Base-by-base conservation (phyloP, 2,888 invertebrate species). In the Chrysolina haemoptera region DNA sequence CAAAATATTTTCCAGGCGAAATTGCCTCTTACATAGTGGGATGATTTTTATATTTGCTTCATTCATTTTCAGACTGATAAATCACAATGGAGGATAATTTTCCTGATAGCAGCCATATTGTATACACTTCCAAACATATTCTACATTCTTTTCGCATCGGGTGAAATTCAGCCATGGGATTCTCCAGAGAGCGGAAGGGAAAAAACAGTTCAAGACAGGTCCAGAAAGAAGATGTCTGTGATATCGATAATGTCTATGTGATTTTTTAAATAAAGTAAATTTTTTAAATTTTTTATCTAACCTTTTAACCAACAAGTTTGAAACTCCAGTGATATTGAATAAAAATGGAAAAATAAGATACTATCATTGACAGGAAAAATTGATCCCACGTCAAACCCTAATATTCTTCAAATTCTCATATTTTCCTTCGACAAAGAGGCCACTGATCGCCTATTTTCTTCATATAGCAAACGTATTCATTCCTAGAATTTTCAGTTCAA, bases 161-260 rank as follows among this genome's bases (percentile, higher is more conserved):
- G 76, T 6, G 76, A 80, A 46, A 50, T 76, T 66, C 80, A 80
- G 55, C 75, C 74, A 74, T 80, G 78, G 78, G 76, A 80, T 55
- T 64, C 43, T 22, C 12, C 22, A 41, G 40, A 35, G 14, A 43
- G 22, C 14, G 46, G 22, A 22, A 18, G 16, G 18, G 22, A 41
- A 59, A 40, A 53, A 55, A 2, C 35, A 16, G 43, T 14, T 16
- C 22, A 55, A 35, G 64, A 40, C 40, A 64, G 20, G 41, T 46
- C 18, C 53, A 40, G n/a, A 11, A 67, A 62, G 48, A 66, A 40
- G n/a, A 59, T 70, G 14, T 73, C 73, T 18, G 73, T 73, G 1
- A 70, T 69, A 66, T 73, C 73, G 14, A 66, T 73, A 20, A 69
- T 73, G 73, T 70, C 73, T 16, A 40, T 59, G 35, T 59, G n/a